Evolutionary conservation across 2,113 vertebrate species (phyloP).

Genomic region (Equus przewalskii): DNA sequence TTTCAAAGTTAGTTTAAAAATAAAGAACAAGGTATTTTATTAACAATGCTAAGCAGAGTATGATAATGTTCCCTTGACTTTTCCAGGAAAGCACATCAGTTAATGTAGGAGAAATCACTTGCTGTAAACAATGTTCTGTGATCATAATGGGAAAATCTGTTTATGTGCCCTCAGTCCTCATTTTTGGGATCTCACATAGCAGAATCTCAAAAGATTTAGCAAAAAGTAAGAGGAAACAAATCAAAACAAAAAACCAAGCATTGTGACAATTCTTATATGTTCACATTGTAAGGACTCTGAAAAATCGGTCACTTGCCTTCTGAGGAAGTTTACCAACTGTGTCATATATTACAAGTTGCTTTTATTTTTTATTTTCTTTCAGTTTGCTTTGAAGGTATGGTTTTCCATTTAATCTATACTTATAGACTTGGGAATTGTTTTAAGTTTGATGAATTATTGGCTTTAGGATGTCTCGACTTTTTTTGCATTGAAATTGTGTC

Average conservation of each 20-base stretch:
- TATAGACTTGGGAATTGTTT: neutral
- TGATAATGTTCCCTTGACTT: neutral
- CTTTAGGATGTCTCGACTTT: neutral
- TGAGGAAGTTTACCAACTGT: neutral
- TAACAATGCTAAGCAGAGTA: neutral
- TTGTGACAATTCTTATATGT: neutral
- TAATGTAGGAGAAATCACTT: neutral
- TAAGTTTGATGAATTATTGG: neutral
- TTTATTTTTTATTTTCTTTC: slow-evolving; percentile 5
- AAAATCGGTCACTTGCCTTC: neutral
- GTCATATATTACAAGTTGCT: neutral
- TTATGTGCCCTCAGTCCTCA: neutral
- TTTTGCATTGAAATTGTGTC: neutral
- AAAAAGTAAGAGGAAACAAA: neutral
- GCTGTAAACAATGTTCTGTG: neutral
- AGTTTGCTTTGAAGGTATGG: neutral
- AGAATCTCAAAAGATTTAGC: neutral
- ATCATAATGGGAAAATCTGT: neutral
- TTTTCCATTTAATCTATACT: neutral
- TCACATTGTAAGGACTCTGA: neutral
- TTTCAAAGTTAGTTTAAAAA: neutral
- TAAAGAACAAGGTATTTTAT: neutral
- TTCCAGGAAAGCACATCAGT: neutral
- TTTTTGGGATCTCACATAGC: neutral
- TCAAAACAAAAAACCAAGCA: no score